Evolutionary conservation across 1,140 invertebrate species (phyloP).

Genomic region (Neodiprion pinetum): DNA sequence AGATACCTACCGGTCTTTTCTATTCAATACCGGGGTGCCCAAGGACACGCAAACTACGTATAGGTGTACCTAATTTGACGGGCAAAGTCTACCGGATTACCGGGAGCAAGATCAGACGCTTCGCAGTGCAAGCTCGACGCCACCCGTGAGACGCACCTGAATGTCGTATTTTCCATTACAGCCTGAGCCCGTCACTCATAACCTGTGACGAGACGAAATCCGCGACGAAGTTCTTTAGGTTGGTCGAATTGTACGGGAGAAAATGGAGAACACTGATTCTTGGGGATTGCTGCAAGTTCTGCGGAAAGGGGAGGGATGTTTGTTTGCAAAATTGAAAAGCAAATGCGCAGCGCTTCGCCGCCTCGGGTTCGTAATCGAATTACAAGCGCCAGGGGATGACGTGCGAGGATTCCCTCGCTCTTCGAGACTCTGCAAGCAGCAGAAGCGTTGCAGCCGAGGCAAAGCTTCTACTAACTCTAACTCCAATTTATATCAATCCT

Average conservation of each 20-base stretch:
- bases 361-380: not conserved
- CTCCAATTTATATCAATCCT: conserved; percentile 2
- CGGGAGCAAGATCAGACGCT: not conserved
- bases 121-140: not conserved
- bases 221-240: no score
- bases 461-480: not conserved
- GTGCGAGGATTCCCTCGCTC: not conserved
- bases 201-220: no score
- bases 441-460: not conserved
- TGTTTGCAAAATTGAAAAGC: conserved; percentile 3
- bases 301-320: not conserved
- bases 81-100: not conserved
- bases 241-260: no score
- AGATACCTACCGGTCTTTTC: no score
- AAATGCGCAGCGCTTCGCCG: not conserved
- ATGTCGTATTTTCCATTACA: not conserved
- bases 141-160: not conserved
- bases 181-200: not conserved
- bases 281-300: no score
- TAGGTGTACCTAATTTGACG: no score
- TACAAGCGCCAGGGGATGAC: not conserved
- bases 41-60: no score
- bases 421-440: not conserved
- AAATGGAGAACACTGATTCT: no score
- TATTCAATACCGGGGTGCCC: no score